Evolutionary conservation across 2,113 vertebrate species (phyloP), one percentile per base, ranked within the genome.

Genomic region (Hemichromis elongatus): DNA sequence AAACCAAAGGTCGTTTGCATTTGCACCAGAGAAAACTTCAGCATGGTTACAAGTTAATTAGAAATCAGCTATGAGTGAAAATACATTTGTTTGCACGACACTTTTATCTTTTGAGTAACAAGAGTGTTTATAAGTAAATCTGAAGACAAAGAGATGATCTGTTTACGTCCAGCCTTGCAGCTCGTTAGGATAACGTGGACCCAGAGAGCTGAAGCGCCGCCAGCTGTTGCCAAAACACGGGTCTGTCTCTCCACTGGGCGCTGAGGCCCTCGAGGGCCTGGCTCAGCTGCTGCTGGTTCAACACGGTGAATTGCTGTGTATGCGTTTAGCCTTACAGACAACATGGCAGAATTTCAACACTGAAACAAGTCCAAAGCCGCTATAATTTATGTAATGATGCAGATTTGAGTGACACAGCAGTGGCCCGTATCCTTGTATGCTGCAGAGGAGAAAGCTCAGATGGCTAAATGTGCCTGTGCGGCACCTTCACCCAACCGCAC

Each of bases 181-280:
- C 33, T 54, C 52, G 79, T 55, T 59, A 33, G 30, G 47, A 28
- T 68, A 86, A 78, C 83, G 83, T 28, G 35, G 55, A 78, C 9
- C 73, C 81, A 61, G 70, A 50, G 68, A 75, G 26, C 18, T 52
- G 70, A 75, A 50, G 70, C 3, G 4, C 68, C 78, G 91, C 78
- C 90, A 93, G 93, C 88, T 95, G 93, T 95, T 95, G 92, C 87
- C 89, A 92, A 90, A 96, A 94, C 88, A 93, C 21, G 47, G 61
- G 6, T n/a, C 82, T 84, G 77, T 85, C 24, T 80, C 77, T 83
- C 63, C 66, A 86, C 84, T 88, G 89, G 89, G 61, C 14, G 50
- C 19, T 77, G 86, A 52, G 81, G 79, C 81, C 89, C 87, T 92
- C 59, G 26, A 86, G 82, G 81, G 56, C 80, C 84, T 80, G 3